These are phyloP conservation scores for Drosophila monieri DNA, from an alignment of 2,888 invertebrate genomes.

Conservation along the genomic window DNA sequence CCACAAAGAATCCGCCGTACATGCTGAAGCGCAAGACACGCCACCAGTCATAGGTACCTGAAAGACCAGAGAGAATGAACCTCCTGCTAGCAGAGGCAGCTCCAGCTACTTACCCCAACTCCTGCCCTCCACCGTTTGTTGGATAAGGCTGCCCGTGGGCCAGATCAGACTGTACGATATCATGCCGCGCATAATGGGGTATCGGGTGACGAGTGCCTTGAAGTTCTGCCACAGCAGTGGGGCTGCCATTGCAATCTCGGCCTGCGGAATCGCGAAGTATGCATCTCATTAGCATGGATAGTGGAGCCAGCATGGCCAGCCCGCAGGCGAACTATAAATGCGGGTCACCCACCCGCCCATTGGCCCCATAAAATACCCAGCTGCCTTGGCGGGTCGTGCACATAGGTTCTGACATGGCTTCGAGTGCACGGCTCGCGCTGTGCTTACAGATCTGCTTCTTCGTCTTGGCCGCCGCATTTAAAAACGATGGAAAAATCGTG, in stretches of 20 bases:
- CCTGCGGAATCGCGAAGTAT: constrained; percentile 21
- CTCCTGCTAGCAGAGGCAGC: not conserved
- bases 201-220: constrained; percentile 75
- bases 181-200: constrained; percentile 86
- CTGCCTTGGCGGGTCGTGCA: not conserved
- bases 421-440: not conserved
- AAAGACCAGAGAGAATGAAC: not conserved
- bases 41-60: constrained; percentile 87
- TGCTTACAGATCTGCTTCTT: not conserved
- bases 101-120: constrained; percentile 85
- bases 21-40: constrained; percentile 90
- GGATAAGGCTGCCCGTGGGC: constrained; percentile 90
- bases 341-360: constrained; percentile 9
- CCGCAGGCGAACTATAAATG: constrained; percentile 13
- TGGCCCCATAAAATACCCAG: constrained; percentile 43
- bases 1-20: constrained; percentile 92
- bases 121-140: constrained; percentile 89
- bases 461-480: not conserved
- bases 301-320: constrained; percentile 44
- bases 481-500: constrained; percentile 70
- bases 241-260: constrained; percentile 39
- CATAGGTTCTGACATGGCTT: constrained; percentile 33
- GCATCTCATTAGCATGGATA: constrained; percentile 32
- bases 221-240: constrained; percentile 66
- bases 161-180: constrained; percentile 89